Percentiles rank a stretch among this genome's conserved stretches.
Evolutionary conservation across 1,140 invertebrate genomes (phyloP).

Genomic region (Varroa destructor): DNA sequence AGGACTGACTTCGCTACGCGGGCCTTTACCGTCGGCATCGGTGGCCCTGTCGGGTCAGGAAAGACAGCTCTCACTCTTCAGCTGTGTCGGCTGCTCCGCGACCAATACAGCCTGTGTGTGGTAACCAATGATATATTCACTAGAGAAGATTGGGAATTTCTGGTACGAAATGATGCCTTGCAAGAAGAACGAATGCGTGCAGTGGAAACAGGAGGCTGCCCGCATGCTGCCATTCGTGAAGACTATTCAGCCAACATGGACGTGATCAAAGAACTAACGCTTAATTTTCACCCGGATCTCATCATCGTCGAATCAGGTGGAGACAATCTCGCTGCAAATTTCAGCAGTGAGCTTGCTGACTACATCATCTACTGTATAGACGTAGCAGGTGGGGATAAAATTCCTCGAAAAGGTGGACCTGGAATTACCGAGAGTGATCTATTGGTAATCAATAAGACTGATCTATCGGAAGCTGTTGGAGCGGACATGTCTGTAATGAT

Average conservation of each 20-base stretch:
- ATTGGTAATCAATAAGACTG: conserved; percentile 42
- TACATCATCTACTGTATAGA: conserved; percentile 43
- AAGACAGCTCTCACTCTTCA: conserved; percentile 41
- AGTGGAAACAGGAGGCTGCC: conserved; percentile 42
- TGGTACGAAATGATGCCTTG: conserved; percentile 40
- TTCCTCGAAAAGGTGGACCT: conserved; percentile 41
- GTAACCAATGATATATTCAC: conserved; percentile 43
- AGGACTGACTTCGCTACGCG: conserved; percentile 39
- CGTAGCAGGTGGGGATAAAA: conserved; percentile 42
- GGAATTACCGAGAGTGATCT: conserved; percentile 42
- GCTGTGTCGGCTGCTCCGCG: conserved; percentile 38
- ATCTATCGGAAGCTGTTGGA: conserved; percentile 41
- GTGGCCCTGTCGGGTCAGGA: conserved; percentile 41
- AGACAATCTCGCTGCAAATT: conserved; percentile 42
- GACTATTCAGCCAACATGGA: conserved; percentile 42
- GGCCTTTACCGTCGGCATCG: conserved; percentile 41
- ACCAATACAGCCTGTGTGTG: conserved; percentile 39
- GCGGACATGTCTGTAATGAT: conserved; percentile 41
- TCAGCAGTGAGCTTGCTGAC: conserved; percentile 41
- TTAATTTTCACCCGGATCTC: conserved; percentile 39
- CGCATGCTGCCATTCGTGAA: conserved; percentile 42
- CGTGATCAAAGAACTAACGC: conserved; percentile 40
- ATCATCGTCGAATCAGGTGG: conserved; percentile 42
- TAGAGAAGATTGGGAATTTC: conserved; percentile 42
- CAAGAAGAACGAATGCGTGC: conserved; percentile 39